Conservation (phyloP, 1,140 invertebrate species). For the Apis dorsata region DNA sequence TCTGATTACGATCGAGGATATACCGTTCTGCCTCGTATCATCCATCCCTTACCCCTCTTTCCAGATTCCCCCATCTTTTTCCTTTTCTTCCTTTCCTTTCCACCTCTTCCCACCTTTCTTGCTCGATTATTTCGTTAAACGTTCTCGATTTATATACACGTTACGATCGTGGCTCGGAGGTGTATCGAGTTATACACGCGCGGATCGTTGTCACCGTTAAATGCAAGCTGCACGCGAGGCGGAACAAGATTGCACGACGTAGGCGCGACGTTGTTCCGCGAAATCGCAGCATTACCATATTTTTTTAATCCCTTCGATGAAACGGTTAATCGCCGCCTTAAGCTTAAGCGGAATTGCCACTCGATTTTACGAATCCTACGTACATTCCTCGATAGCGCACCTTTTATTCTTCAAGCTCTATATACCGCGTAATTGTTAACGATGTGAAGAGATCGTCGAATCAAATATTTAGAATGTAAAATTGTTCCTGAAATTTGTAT, state of each 20-base stretch:
- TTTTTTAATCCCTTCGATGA: constrained; percentile 33
- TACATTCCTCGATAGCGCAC: neutral
- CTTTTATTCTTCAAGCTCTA: too few species aligned
- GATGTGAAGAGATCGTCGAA: too few species aligned
- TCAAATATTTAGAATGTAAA: constrained; percentile 25
- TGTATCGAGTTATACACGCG: constrained; percentile 15
- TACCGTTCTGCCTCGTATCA: constrained; percentile 39
- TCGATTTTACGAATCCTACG: neutral
- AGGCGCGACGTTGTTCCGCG: constrained; percentile 50
- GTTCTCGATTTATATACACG: constrained; percentile 44
- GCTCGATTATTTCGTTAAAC: constrained; percentile 17
- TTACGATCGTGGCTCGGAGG: constrained; percentile 10
- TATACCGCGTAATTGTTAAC: neutral
- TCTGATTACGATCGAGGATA: constrained; percentile 65
- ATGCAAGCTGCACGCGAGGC: constrained; percentile 54
- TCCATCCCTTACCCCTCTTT: neutral
- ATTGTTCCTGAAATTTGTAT: constrained; percentile 36
- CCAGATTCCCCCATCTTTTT: neutral
- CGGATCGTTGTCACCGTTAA: constrained; percentile 52
- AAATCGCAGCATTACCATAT: constrained; percentile 3
- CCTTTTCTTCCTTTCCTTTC: too few species aligned
- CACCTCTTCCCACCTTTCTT: neutral
- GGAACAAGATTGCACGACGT: constrained; percentile 36
- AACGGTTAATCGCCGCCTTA: constrained; percentile 53
- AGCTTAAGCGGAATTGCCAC: neutral